Conservation (phyloP, 35 echinoderm and acorn worm species). For the Hemicentrotus pulcherrimus region DNA sequence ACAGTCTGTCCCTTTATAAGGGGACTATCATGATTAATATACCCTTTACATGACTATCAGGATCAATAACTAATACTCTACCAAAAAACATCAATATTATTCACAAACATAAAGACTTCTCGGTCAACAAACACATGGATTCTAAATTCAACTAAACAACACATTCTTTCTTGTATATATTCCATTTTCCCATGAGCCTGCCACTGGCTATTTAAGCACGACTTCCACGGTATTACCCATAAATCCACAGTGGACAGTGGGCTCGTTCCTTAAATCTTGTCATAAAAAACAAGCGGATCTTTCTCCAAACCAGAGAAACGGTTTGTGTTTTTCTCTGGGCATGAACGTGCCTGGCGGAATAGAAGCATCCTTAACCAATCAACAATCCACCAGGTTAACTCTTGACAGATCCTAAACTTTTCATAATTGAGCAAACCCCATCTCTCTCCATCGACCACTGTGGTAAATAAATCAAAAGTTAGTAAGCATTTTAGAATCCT, state of each 20-base stretch:
- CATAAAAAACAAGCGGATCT: not conserved
- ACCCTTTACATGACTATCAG: not conserved
- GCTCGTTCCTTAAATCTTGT: not conserved
- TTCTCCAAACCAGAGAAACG: not conserved
- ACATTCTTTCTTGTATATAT: not conserved
- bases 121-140: not conserved
- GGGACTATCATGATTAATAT: not conserved
- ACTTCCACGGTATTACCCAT: not conserved
- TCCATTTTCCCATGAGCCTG: not conserved
- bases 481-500: not conserved
- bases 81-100: conserved; percentile 13
- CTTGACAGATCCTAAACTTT: not conserved
- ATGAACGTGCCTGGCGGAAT: not conserved
- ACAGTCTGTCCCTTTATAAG: not conserved
- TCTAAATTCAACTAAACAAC: conserved; percentile 13
- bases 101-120: not conserved
- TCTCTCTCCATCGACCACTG: not conserved
- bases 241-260: not conserved
- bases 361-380: not conserved
- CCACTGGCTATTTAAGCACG: not conserved
- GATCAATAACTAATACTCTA: not conserved
- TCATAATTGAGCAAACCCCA: not conserved
- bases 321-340: not conserved
- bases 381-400: not conserved
- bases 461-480: conserved; percentile 14